These are phyloP conservation scores for Crocallis elinguaria DNA, from an alignment of 2,888 invertebrate species.

Conservation along the genomic window DNA sequence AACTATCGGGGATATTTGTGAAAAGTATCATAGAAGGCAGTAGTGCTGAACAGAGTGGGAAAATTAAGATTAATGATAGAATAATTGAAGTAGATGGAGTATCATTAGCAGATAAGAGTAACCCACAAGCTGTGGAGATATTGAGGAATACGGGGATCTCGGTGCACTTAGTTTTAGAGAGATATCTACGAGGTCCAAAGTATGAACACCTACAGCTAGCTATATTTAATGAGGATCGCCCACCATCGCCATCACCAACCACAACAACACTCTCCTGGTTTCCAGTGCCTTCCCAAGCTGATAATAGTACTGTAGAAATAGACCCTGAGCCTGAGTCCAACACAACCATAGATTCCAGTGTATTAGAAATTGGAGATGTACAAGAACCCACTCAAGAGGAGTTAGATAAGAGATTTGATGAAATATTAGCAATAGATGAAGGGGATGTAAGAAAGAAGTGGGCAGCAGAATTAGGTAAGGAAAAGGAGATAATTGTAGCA, in stretches of 20 bases:
- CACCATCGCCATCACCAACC: conserved; percentile 89
- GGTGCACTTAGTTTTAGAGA: conserved; percentile 95
- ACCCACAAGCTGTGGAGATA: conserved; percentile 98
- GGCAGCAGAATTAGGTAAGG: conserved; percentile 91
- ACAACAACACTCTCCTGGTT: conserved; percentile 94
- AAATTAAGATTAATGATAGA: conserved; percentile 97
- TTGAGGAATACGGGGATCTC: conserved; percentile 96
- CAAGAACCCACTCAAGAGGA: conserved; percentile 81
- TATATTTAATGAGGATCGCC: conserved; percentile 86
- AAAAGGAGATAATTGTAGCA: conserved; percentile 95
- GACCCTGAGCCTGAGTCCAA: conserved; percentile 93
- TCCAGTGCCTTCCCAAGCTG: conserved; percentile 89
- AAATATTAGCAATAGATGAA: conserved; percentile 80
- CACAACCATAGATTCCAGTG: conserved; percentile 91
- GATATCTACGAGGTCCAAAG: conserved; percentile 96
- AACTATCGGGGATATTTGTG: conserved; percentile 99
- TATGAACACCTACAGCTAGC: conserved; percentile 96
- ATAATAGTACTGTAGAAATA: conserved; percentile 84
- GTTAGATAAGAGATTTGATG: conserved; percentile 78
- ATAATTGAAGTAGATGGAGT: conserved; percentile 98
- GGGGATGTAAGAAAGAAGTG: conserved; percentile 92
- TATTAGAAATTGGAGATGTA: conserved; percentile 83
- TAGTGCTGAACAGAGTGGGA: conserved; percentile 96
- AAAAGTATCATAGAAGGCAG: conserved; percentile 99
- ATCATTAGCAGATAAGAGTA: conserved; percentile 95